phyloP scores from a whole-genome alignment of 2,888 invertebrate species.

The Punctoribates punctum region DNA sequence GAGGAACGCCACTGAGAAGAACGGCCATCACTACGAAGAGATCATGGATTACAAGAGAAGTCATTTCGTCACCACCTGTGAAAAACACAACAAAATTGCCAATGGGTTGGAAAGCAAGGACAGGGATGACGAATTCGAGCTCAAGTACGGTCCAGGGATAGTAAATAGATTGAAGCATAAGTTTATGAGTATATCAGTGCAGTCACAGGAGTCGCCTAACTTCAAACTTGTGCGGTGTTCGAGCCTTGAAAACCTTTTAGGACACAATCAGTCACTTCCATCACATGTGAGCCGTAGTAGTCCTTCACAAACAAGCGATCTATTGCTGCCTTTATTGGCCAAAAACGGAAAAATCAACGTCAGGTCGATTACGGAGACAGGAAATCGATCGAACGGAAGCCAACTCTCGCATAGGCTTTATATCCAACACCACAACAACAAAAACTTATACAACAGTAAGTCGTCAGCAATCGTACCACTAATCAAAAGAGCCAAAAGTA shows the following conservation, averaged over 20 bases:
- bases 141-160: conserved; percentile 47
- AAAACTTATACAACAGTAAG: conserved; percentile 26
- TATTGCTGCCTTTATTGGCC: conserved; percentile 21
- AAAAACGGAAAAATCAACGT: background rate
- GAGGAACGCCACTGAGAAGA: background rate
- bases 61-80: background rate
- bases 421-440: conserved; percentile 18
- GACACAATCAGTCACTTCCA: background rate
- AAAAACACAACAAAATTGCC: background rate
- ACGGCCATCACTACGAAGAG: conserved; percentile 22
- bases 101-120: background rate
- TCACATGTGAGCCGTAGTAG: conserved; percentile 7
- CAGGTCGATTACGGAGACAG: conserved; percentile 8
- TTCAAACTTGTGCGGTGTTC: conserved; percentile 45
- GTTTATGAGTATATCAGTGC: conserved; percentile 46
- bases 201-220: conserved; percentile 16
- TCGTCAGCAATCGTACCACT: conserved; percentile 32
- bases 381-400: conserved; percentile 37
- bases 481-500: conserved; percentile 37
- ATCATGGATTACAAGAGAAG: conserved; percentile 13
- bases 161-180: conserved; percentile 46
- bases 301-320: conserved; percentile 31
- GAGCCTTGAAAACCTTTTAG: conserved; percentile 45
- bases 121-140: conserved; percentile 43
- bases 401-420: conserved; percentile 13